A percentile compares a stretch with the other conserved stretches of the same genome.
These are phyloP conservation scores for Aleadryas rufinucha DNA, from an alignment of 2,113 vertebrate species.

Conservation along the genomic window DNA sequence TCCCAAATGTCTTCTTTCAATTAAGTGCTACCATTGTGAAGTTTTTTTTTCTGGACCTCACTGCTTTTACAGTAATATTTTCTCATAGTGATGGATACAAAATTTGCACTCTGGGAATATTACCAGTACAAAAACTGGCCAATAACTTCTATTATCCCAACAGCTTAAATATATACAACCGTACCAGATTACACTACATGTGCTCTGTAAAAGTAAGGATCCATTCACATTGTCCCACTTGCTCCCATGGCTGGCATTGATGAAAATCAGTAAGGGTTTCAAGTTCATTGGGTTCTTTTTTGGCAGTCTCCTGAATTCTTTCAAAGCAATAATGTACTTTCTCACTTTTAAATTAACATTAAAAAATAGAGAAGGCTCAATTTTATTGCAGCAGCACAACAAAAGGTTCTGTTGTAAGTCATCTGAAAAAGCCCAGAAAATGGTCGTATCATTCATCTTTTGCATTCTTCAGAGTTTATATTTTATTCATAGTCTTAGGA, in stretches of 20 bases:
- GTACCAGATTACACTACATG: background rate
- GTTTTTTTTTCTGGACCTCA: background rate
- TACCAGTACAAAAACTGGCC: background rate
- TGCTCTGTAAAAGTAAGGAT: background rate
- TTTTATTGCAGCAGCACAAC: background rate
- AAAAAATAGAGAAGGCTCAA: background rate
- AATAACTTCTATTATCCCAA: background rate
- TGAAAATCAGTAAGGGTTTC: background rate
- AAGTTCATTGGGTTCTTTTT: background rate
- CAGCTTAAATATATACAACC: background rate
- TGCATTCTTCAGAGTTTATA: background rate
- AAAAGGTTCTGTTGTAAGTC: background rate
- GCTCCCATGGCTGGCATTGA: background rate
- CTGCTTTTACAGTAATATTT: background rate
- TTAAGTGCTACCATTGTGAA: background rate
- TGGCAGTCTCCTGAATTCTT: background rate
- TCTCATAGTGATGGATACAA: background rate
- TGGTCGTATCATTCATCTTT: background rate
- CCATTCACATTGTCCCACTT: background rate
- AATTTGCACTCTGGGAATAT: background rate
- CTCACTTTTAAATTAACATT: background rate
- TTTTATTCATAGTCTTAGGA: background rate
- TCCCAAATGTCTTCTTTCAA: background rate
- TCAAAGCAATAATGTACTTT: background rate
- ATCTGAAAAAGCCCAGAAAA: background rate